These are phyloP conservation scores for Pandemis heparana DNA, from an alignment of 2,888 invertebrate species.

Conservation along the genomic window DNA sequence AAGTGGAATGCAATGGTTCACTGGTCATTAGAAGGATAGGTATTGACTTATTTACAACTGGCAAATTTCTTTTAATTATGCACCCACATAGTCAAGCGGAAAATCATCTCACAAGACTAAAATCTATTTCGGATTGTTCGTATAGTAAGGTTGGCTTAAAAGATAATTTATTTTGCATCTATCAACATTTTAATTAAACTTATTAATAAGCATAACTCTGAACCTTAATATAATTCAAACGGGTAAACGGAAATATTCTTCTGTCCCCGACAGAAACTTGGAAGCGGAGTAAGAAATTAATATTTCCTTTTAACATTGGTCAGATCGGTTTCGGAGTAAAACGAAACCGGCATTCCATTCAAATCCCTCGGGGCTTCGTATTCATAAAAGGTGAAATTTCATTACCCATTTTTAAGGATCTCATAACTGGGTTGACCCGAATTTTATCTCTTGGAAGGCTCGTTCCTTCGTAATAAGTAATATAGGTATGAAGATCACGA, in stretches of 20 bases:
- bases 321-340: constrained; percentile 35
- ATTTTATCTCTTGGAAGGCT: constrained; percentile 53
- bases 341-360: constrained; percentile 30
- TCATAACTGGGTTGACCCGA: constrained; percentile 53
- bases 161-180: no score
- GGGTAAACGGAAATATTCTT: constrained; percentile 18
- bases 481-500: constrained; percentile 1
- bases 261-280: constrained; percentile 21
- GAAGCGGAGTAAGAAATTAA: constrained; percentile 27
- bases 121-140: no score
- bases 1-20: no score
- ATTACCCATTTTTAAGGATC: constrained; percentile 55
- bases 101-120: no score
- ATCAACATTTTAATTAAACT: not conserved
- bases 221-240: not conserved
- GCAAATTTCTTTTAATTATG: no score
- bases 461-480: constrained; percentile 12
- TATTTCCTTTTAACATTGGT: constrained; percentile 37
- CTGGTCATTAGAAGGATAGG: no score
- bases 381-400: constrained; percentile 53
- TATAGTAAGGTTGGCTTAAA: no score
- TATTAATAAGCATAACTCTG: not conserved
- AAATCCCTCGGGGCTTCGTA: constrained; percentile 29
- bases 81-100: no score
- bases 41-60: no score